Evolutionary conservation across 2,113 vertebrate species (phyloP), one percentile per base, ranked within the genome.

Genomic region (Cyprinodon tularosa): DNA sequence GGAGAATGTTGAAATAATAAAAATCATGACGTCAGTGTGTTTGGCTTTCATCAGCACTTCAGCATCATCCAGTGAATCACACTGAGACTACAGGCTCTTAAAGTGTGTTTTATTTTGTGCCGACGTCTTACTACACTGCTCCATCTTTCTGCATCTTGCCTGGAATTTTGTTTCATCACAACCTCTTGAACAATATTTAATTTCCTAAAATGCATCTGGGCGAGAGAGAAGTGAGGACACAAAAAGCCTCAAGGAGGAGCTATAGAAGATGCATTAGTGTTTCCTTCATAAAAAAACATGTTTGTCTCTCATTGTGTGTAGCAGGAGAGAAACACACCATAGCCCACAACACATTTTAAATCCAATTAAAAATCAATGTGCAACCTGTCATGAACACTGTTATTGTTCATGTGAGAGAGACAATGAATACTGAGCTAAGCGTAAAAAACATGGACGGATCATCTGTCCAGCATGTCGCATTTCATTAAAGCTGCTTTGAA

Each of bases 361-460:
- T 48, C 47, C 15, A 72, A 62, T 63, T 63, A 48, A n/a, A 37
- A 44, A 29, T 62, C 37, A 72, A 62, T 63, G 14, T 37, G 17
- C 45, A 62, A 62, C 42, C 61, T 72, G 70, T 47, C 70, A 72
- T 29, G 38, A 72, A 37, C 42, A 63, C 42, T 12, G 60, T 63
- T 37, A 62, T 48, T 63, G 22, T 42, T 63, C 59, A n/a, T 72
- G 22, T 47, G 39, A 62, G 60, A 63, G 14, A 60, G n/a, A n/a
- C 11, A 72, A 60, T 38, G 42, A 38, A 70, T 39, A 39, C 37
- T 60, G 50, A 70, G 68, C 68, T 42, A 20, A 70, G 37, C 22
- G 40, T 39, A 38, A 50, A 60, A 68, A 68, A 36, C 15, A 47
- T 15, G 4, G 42, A 62, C 42, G 1, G 57, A 62, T 72, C 22